Percentiles rank a stretch among this genome's conserved stretches.
phyloP scores from a whole-genome alignment of 1,140 invertebrate genomes.

The Vanessa atalanta region DNA sequence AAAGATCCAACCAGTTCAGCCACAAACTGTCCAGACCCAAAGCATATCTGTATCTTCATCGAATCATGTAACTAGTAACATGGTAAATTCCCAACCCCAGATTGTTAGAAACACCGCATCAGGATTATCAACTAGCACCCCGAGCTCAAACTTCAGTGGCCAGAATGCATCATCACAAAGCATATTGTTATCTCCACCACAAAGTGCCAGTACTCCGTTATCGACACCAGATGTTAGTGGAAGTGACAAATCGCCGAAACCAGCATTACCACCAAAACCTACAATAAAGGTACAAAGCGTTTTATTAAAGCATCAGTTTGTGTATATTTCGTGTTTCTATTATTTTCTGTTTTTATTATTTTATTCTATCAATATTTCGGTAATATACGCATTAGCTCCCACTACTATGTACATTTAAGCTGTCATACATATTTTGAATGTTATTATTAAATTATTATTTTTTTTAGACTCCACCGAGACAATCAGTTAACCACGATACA shows the following conservation, averaged over 20 bases:
- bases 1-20: slow-evolving; percentile 90
- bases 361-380: neutral
- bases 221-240: slow-evolving; percentile 80
- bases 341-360: neutral
- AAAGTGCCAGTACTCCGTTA: slow-evolving; percentile 81
- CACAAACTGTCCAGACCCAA: slow-evolving; percentile 84
- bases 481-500: slow-evolving; percentile 64
- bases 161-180: slow-evolving; percentile 78
- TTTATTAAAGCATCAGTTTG: neutral
- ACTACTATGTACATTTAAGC: no score
- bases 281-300: slow-evolving; percentile 77
- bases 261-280: slow-evolving; percentile 88
- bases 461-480: slow-evolving; percentile 75
- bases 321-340: neutral
- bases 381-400: neutral
- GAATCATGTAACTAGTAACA: slow-evolving; percentile 72
- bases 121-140: slow-evolving; percentile 65
- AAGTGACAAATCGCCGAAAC: slow-evolving; percentile 82
- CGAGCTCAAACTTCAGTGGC: slow-evolving; percentile 57
- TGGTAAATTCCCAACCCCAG: slow-evolving; percentile 75
- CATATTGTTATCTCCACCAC: slow-evolving; percentile 81
- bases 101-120: slow-evolving; percentile 77
- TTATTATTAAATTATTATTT: slow-evolving; percentile 8
- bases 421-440: neutral
- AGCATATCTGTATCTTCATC: slow-evolving; percentile 65